phyloP scores from a whole-genome alignment of 2,888 invertebrate species.

The Trichogramma evanescens region DNA sequence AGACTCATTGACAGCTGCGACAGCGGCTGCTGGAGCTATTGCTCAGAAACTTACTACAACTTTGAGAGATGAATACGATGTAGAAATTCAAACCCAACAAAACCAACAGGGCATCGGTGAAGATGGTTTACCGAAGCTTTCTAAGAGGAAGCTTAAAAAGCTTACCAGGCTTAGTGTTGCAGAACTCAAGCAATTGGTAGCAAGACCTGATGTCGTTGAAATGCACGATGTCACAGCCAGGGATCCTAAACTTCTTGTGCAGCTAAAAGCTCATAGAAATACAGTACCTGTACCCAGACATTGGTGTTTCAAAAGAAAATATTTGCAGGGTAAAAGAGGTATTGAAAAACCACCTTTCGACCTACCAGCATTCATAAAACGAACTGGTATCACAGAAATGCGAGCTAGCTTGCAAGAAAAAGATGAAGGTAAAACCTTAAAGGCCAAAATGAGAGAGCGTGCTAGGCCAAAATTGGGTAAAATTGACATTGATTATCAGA shows the following conservation, averaged over 20 bases:
- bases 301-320: constrained; percentile 97
- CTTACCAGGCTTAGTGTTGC: constrained; percentile 92
- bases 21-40: constrained; percentile 47
- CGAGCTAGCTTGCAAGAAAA: constrained; percentile 95
- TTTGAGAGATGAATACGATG: constrained; percentile 41
- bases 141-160: constrained; percentile 92
- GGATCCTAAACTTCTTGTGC: constrained; percentile 93
- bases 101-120: constrained; percentile 48
- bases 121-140: constrained; percentile 82
- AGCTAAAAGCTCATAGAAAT: constrained; percentile 91
- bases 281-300: constrained; percentile 97
- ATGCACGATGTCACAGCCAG: constrained; percentile 99
- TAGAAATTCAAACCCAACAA: constrained; percentile 30
- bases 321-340: constrained; percentile 93
- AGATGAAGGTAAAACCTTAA: constrained; percentile 87
- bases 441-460: constrained; percentile 95
- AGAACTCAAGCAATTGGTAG: constrained; percentile 90
- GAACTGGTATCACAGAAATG: constrained; percentile 99
- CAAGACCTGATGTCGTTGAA: constrained; percentile 96
- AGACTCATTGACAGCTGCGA: constrained; percentile 30
- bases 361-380: constrained; percentile 95
- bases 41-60: constrained; percentile 49
- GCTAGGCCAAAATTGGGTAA: constrained; percentile 96
- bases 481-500: constrained; percentile 99
- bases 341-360: constrained; percentile 99